A percentile compares a stretch with the other conserved stretches of the same genome.
Conservation (phyloP, 2,888 invertebrate species). For the Thera obeliscata region DNA sequence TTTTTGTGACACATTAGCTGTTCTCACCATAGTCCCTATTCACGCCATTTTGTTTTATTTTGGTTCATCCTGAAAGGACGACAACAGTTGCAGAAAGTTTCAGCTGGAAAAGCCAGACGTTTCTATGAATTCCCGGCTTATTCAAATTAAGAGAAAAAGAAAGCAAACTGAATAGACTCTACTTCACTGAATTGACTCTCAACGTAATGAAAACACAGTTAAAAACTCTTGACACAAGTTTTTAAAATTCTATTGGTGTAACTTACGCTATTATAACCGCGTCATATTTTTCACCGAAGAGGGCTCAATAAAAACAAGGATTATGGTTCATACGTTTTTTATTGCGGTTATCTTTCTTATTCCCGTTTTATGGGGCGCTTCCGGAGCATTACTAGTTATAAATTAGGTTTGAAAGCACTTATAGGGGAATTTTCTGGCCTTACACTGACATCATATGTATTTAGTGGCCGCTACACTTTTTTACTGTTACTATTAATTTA, state of each 20-base stretch:
- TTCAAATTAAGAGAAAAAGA: slow-evolving; percentile 39
- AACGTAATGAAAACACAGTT: slow-evolving; percentile 10
- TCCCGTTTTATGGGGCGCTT: slow-evolving; percentile 54
- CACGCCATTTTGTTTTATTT: slow-evolving; percentile 46
- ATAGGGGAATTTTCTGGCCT: slow-evolving; percentile 37
- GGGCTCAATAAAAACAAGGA: slow-evolving; percentile 52
- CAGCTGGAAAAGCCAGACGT: slow-evolving; percentile 44
- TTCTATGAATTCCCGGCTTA: slow-evolving; percentile 45
- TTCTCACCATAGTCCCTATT: slow-evolving; percentile 43
- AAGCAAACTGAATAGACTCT: slow-evolving; percentile 28
- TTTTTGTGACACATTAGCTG: slow-evolving; percentile 57
- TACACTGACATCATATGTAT: slow-evolving; percentile 35
- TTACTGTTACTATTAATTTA: slow-evolving; percentile 22
- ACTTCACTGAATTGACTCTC: slow-evolving; percentile 16
- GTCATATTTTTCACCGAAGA: slow-evolving; percentile 38
- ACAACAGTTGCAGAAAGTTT: slow-evolving; percentile 49
- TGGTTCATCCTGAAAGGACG: slow-evolving; percentile 46
- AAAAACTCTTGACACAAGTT: not conserved
- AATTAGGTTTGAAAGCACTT: slow-evolving; percentile 53
- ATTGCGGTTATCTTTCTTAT: slow-evolving; percentile 58
- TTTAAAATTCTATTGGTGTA: slow-evolving; percentile 35
- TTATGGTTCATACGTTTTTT: slow-evolving; percentile 59
- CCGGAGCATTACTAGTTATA: slow-evolving; percentile 50
- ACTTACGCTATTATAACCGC: slow-evolving; percentile 24
- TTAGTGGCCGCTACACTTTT: slow-evolving; percentile 34